These are phyloP conservation scores for Coelopa pilipes DNA, from an alignment of 2,888 invertebrate genomes.

Conservation along the genomic window DNA sequence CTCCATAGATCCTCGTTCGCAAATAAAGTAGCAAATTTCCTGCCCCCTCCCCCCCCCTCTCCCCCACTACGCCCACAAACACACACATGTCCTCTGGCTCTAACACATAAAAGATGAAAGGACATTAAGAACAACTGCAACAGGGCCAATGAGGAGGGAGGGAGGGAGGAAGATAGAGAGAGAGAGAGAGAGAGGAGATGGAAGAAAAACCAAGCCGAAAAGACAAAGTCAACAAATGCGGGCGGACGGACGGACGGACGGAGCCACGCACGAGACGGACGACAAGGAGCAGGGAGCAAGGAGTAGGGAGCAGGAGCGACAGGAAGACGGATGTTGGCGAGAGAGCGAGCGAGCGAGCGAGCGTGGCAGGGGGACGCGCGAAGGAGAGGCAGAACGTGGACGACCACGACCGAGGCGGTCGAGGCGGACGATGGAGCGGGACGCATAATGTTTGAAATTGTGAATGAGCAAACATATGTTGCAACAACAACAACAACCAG, in stretches of 20 bases:
- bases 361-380: neutral
- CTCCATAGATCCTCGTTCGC: neutral
- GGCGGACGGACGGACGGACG: neutral
- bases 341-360: conserved; percentile 12
- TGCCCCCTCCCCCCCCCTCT: too few species aligned
- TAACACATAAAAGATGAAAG: conserved; percentile 24
- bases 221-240: conserved; percentile 20
- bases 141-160: neutral
- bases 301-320: conserved; percentile 26
- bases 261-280: neutral
- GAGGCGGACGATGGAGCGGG: conserved; percentile 20
- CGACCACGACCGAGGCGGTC: conserved; percentile 9
- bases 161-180: too few species aligned
- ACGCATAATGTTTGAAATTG: neutral
- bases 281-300: neutral
- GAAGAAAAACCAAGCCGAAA: neutral
- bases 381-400: neutral
- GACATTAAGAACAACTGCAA: conserved; percentile 13
- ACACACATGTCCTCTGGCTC: too few species aligned
- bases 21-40: conserved; percentile 5
- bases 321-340: neutral
- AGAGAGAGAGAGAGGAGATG: too few species aligned
- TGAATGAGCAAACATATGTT: conserved; percentile 27
- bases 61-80: too few species aligned
- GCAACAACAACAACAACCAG: conserved; percentile 33